Evolutionary conservation across 2,797 vertebrate species (phyloP).

Genomic region (Semaprochilodus insignis): DNA sequence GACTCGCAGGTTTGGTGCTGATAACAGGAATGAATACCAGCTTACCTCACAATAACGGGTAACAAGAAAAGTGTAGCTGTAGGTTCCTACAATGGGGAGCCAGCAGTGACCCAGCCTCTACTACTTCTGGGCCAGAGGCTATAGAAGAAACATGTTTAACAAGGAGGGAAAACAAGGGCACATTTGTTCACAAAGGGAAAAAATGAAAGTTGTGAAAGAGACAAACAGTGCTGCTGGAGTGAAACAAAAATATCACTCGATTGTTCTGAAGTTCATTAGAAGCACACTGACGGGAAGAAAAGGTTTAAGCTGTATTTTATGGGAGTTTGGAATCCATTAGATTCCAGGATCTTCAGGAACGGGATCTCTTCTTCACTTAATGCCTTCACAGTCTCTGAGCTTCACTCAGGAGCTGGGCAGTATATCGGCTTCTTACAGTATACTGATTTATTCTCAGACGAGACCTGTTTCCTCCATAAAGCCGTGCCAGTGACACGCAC

Average conservation of each 20-base stretch:
- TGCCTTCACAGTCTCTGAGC: constrained; percentile 8
- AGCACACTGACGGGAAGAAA: constrained; percentile 4
- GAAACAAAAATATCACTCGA: constrained; percentile 41
- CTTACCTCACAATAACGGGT: constrained; percentile 26
- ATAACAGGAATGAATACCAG: neutral
- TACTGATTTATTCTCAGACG: too few relatives aligned
- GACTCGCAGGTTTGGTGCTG: neutral
- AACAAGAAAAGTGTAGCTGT: constrained; percentile 32
- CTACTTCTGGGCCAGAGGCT: constrained; percentile 23
- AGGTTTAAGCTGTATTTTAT: constrained; percentile 23
- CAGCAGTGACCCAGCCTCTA: constrained; percentile 25
- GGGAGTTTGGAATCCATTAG: constrained; percentile 29
- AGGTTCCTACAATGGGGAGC: constrained; percentile 20
- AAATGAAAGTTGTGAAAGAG: constrained; percentile 50
- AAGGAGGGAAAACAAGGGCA: constrained; percentile 66
- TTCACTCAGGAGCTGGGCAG: neutral
- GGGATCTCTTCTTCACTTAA: constrained; percentile 10
- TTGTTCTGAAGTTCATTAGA: constrained; percentile 15
- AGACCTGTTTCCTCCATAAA: too few relatives aligned
- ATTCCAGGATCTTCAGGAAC: constrained; percentile 21
- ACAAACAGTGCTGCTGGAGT: constrained; percentile 41
- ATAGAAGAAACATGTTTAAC: constrained; percentile 68
- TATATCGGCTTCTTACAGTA: too few relatives aligned
- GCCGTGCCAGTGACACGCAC: too few relatives aligned
- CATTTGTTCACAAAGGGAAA: constrained; percentile 64